A percentile compares a stretch with the other conserved stretches of the same genome.
Evolutionary conservation across 2,888 invertebrate species (phyloP).

Genomic region (Chloromyia formosa): DNA sequence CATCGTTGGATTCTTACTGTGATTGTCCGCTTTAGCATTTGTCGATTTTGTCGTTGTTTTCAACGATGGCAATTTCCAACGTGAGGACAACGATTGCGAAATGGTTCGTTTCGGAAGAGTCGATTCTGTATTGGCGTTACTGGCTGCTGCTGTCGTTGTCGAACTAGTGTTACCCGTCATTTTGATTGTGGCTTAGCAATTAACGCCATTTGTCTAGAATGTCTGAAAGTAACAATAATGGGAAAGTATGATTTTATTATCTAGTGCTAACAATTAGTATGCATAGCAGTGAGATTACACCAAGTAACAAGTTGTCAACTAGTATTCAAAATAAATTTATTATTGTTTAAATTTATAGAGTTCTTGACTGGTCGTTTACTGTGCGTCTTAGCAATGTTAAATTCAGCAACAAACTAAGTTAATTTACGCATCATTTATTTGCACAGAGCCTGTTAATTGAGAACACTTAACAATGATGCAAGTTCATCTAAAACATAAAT

Average conservation of each 20-base stretch:
- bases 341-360: no score
- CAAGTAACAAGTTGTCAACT: no score
- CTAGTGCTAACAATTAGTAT: not conserved
- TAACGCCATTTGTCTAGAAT: not conserved
- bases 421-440: constrained; percentile 2
- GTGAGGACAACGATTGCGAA: not conserved
- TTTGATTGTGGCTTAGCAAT: not conserved
- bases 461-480: constrained; percentile 1
- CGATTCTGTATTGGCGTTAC: not conserved
- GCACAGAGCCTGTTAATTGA: not conserved
- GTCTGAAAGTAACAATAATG: not conserved
- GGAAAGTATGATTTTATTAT: not conserved
- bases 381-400: not conserved
- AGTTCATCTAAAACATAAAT: not conserved
- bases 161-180: not conserved
- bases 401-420: not conserved
- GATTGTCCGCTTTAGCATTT: constrained; percentile 8
- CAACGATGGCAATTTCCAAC: not conserved
- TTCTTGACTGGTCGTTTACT: not conserved
- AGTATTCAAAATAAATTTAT: no score
- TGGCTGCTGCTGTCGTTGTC: not conserved
- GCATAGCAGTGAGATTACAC: no score
- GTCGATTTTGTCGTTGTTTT: constrained; percentile 18
- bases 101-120: not conserved
- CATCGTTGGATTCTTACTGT: not conserved